These are phyloP conservation scores for Penaeus monodon DNA, from an alignment of 2,888 invertebrate genomes.

Conservation along the genomic window DNA sequence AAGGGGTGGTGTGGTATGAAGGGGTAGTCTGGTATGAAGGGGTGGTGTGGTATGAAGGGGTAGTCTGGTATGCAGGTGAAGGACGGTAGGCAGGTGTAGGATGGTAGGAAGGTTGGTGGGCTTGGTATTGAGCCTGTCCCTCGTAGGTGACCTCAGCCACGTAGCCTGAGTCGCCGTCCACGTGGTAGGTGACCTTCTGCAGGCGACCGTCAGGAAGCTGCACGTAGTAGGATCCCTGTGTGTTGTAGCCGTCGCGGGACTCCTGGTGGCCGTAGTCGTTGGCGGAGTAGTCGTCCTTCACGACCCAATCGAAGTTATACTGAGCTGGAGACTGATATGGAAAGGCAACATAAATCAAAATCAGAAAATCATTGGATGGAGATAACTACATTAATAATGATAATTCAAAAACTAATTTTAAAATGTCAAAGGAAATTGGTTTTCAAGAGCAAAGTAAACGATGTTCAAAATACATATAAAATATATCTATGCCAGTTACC, in stretches of 20 bases:
- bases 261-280: constrained; percentile 51
- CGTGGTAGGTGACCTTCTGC: too few relatives aligned
- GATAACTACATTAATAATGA: too few relatives aligned
- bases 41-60: too few relatives aligned
- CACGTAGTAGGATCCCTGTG: too few relatives aligned
- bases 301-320: constrained; percentile 35
- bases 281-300: constrained; percentile 51
- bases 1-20: background rate
- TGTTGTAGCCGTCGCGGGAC: constrained; percentile 13
- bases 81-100: constrained; percentile 6
- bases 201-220: too few relatives aligned
- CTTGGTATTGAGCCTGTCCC: constrained; percentile 22
- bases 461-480: too few relatives aligned
- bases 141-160: constrained; percentile 40
- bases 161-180: constrained; percentile 17
- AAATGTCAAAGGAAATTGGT: too few relatives aligned
- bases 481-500: too few relatives aligned
- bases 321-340: background rate
- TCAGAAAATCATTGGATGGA: too few relatives aligned
- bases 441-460: too few relatives aligned
- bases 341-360: too few relatives aligned
- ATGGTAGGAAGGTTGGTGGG: constrained; percentile 4
- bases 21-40: background rate
- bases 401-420: too few relatives aligned
- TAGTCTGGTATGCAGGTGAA: background rate